phyloP scores from a whole-genome alignment of 2,888 invertebrate genomes.

The Caradrina clavipalpis region DNA sequence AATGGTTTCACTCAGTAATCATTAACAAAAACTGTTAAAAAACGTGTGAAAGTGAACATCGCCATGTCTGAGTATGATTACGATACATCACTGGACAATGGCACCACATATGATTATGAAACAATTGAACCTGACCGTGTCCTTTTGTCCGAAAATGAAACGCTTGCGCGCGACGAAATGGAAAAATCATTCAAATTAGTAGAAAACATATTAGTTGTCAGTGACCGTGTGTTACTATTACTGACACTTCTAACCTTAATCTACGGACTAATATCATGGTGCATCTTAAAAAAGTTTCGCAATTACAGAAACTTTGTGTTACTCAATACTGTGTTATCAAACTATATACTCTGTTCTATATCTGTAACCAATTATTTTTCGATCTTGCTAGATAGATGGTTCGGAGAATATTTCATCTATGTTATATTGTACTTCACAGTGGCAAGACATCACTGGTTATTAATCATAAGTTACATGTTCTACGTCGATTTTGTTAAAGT shows the following conservation, averaged over 20 bases:
- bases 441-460: not conserved
- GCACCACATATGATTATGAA: not conserved
- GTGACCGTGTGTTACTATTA: not conserved
- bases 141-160: not conserved
- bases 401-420: not conserved
- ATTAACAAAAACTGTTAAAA: not conserved
- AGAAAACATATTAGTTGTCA: not conserved
- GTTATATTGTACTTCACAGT: not conserved
- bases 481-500: slow-evolving; percentile 6
- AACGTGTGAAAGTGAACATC: not conserved
- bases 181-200: not conserved
- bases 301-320: slow-evolving; percentile 8
- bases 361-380: not conserved
- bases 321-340: not conserved
- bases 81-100: not conserved
- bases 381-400: not conserved
- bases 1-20: not conserved
- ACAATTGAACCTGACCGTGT: not conserved
- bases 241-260: not conserved
- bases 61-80: not conserved
- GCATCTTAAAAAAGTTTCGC: not conserved
- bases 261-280: slow-evolving; percentile 11
- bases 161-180: not conserved
- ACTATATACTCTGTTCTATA: not conserved
- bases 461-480: not conserved